Evolutionary conservation across 1,140 invertebrate species (phyloP), one percentile per base, ranked within the genome.

Genomic region (Nymphalis io): DNA sequence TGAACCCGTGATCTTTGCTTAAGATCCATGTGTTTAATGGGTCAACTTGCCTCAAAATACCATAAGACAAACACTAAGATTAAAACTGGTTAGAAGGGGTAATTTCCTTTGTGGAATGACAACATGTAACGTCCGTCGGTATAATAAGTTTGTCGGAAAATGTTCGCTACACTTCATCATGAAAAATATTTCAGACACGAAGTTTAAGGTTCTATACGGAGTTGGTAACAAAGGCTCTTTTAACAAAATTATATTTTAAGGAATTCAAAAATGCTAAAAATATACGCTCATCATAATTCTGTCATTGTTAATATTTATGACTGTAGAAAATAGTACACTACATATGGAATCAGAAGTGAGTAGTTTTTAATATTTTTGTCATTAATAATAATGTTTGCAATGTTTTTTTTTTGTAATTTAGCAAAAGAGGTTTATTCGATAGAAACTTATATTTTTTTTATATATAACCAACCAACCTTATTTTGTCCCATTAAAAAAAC

Each of bases 71-170:
- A n/a, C 40, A 12, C 40, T 44, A 13, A 44, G 40, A 51, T 51
- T 20, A 51, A 51, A 21, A 51, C 48, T 18, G 11, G 18, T 18
- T 20, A 20, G 18, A 11, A 51, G 16, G 48, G 20, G 48, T 51
- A 51, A 51, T 51, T 51, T 51, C 48, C 48, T 51, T 51, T 51
- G 48, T 51, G 18, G 44, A 10, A 18, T 20, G 18, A 51, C 5
- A 4, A 51, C 59, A 23, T 60, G 13, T 44, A n/a, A 44, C 23
- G 42, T 60, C 21, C 18, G 40, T 60, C 59, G 20, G 16, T 16
- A 12, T 38, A 60, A 59, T 20, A 51, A 51, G 48, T 51, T 51
- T 51, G 48, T 8, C 10, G 48, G 48, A 18, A 21, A 51, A 51
- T 51, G 16, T 51, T 51, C 48, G 48, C 16, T 10, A 48, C 4